Percentiles rank a stretch among this genome's conserved stretches.
Evolutionary conservation across 2,888 invertebrate species (phyloP).

Genomic region (Coelogynopora nodosa): DNA sequence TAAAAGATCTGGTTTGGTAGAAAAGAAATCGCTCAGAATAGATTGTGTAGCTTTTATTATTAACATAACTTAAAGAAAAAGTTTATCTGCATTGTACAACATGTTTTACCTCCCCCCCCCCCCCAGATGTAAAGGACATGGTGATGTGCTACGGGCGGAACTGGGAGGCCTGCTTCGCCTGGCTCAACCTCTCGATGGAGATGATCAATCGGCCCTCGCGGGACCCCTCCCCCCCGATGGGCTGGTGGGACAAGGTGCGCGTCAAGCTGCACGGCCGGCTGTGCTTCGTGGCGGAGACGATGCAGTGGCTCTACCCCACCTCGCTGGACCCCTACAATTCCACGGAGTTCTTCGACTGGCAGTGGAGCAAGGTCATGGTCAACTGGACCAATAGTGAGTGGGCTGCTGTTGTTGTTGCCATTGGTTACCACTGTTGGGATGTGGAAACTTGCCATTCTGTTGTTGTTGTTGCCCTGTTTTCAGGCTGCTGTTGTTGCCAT

Average conservation of each 20-base stretch:
- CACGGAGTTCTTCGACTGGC: constrained; percentile 95
- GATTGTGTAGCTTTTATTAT: too few species aligned
- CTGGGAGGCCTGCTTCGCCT: constrained; percentile 94
- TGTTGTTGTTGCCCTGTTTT: neutral
- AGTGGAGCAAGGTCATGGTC: constrained; percentile 85
- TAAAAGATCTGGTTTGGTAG: too few species aligned
- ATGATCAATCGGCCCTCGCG: constrained; percentile 67
- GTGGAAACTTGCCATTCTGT: neutral
- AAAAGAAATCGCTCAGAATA: too few species aligned
- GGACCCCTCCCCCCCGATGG: constrained; percentile 79
- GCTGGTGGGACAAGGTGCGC: constrained; percentile 95
- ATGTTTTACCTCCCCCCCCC: too few species aligned
- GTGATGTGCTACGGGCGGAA: constrained; percentile 81
- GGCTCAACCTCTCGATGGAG: constrained; percentile 81
- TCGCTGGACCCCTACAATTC: constrained; percentile 96
- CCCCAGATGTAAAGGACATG: constrained; percentile 30
- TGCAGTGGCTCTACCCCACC: constrained; percentile 86
- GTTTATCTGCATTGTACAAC: too few species aligned
- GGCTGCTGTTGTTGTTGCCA: constrained; percentile 14
- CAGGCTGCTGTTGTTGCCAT: too few species aligned
- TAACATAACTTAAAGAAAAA: too few species aligned
- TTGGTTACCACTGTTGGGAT: neutral
- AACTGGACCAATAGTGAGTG: constrained; percentile 87
- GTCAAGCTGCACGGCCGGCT: constrained; percentile 85
- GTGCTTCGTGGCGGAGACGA: constrained; percentile 78